phyloP scores from a whole-genome alignment of 2,797 vertebrate genomes.

The Paramormyrops hopkinsi region DNA sequence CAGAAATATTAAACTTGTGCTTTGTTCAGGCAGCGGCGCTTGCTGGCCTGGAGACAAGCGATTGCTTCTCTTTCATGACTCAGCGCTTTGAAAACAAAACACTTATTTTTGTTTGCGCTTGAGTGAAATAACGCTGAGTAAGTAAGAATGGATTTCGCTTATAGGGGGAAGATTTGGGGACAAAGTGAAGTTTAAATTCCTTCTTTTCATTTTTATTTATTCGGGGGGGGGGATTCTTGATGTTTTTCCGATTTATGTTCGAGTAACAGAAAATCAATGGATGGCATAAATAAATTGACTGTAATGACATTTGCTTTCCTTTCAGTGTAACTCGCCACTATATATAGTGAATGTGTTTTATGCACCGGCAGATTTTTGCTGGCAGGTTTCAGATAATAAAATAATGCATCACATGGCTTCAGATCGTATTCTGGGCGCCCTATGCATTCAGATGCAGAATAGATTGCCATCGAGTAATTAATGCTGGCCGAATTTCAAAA shows the following conservation, averaged over 20 bases:
- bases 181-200: conserved; percentile 33
- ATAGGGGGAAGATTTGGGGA: conserved; percentile 40
- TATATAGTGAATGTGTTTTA: conserved; percentile 10
- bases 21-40: not conserved
- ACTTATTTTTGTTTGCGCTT: conserved; percentile 43
- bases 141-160: conserved; percentile 49
- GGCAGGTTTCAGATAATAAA: not conserved
- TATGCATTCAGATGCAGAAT: not conserved
- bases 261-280: conserved; percentile 10
- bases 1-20: not conserved
- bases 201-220: conserved; percentile 26
- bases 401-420: not conserved
- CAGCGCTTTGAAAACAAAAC: conserved; percentile 52
- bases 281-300: not conserved
- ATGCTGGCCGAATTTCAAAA: conserved; percentile 29
- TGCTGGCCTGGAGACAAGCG: not conserved
- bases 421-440: not conserved
- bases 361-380: not conserved
- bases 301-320: conserved; percentile 6
- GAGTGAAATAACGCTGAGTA: conserved; percentile 35
- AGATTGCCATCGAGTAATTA: conserved; percentile 19
- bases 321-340: not conserved
- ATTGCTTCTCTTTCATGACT: conserved; percentile 35
- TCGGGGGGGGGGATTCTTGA: conserved; percentile 31
- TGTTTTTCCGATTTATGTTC: conserved; percentile 27